Base-by-base conservation (phyloP, 2,797 vertebrate genomes). In the Microchirus variegatus region DNA sequence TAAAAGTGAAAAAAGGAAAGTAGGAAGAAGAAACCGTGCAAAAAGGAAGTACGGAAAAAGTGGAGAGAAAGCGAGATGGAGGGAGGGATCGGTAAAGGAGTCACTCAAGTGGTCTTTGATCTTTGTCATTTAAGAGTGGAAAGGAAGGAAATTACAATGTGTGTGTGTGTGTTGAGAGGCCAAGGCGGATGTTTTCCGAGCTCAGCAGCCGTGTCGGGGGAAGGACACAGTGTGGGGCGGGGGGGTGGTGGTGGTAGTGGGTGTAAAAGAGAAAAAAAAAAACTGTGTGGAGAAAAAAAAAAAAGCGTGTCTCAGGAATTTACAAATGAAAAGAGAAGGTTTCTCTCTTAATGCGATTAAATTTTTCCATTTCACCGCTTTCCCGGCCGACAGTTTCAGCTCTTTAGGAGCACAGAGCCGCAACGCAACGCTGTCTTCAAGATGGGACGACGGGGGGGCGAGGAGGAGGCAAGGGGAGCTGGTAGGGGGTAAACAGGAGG, bases 261-360 rank as follows among this genome's bases (percentile, higher is more conserved):
- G 73, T 73, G 80, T 63, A 73, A 78, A 65, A 49, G 58, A 43
- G 62, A 5, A 38, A 57, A 59, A 60, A 51, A 56, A 52, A 46
- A 62, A 52, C 51, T 55, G 2, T 3, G 41, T 40, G 42, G n/a
- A 17, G 52, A 67, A 82, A 79, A 77, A 77, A 54, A 67, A 82
- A 79, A 77, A 77, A 87, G 79, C 59, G 77, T 89, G 83, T 90
- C 90, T 83, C 75, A 88, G 90, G 92, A 93, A 94, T 93, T 93
- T 93, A 89, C 91, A 92, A 93, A 92, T 93, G 92, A 93, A 94
- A 92, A 90, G 89, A 87, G 82, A 89, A 92, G 90, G 73, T 92
- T 93, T 92, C 92, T 92, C 87, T 91, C 89, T 89, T 94, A 92
- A 94, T 93, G 92, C 89, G 92, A 94, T 94, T 94, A 94, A 91